These are phyloP conservation scores for Tipula helvola DNA, from an alignment of 2,888 invertebrate genomes.

Conservation along the genomic window DNA sequence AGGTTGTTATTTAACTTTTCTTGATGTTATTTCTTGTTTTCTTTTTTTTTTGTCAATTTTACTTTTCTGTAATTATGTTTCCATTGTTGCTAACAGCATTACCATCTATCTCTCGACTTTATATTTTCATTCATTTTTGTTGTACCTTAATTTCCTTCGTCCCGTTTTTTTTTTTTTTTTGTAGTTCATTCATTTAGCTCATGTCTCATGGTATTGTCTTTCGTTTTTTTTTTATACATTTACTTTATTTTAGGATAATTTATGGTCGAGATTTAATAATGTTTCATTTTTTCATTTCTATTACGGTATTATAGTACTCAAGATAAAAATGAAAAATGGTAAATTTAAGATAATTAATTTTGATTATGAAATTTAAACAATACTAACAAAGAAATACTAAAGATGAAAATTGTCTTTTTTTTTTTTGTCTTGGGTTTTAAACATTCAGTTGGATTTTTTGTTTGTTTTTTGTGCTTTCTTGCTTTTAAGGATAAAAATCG, in stretches of 20 bases:
- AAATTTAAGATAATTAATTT: constrained; percentile 4
- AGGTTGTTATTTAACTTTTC: not conserved
- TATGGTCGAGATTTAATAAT: constrained; percentile 4
- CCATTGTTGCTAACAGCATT: not conserved
- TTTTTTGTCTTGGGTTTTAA: not conserved
- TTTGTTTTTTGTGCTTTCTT: not conserved
- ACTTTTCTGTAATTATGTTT: constrained; percentile 4
- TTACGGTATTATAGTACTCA: not conserved
- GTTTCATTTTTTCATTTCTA: not conserved
- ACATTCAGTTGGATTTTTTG: not conserved
- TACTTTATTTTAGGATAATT: not conserved
- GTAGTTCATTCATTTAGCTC: not conserved
- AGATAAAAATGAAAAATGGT: not conserved
- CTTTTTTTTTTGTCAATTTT: not conserved
- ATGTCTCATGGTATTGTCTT: not conserved
- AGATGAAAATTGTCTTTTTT: not conserved
- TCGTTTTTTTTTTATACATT: not conserved
- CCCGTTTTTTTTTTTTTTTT: not conserved
- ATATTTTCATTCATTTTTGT: not conserved
- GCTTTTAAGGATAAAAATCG: not conserved
- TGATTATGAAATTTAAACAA: constrained; percentile 4
- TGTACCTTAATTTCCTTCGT: not conserved
- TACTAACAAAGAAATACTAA: not conserved
- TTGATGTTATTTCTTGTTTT: not conserved
- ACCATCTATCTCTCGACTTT: not conserved